Evolutionary conservation across 2,797 vertebrate species (phyloP).

Genomic region (Urosaurus nigricauda): DNA sequence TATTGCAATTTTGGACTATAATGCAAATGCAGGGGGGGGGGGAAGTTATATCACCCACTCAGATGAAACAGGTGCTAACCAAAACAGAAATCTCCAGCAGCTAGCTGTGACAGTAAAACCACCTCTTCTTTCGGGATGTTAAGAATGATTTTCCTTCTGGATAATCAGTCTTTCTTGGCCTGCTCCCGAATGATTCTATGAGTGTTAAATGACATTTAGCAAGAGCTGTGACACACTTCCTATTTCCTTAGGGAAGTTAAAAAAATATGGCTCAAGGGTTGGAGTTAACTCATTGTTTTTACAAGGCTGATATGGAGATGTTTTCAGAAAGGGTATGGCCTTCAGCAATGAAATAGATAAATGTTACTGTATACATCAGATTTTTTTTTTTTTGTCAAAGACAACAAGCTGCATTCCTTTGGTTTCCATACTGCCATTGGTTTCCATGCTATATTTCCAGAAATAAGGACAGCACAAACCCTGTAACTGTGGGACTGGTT

Average conservation of each 20-base stretch:
- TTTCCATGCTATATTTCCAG: background rate
- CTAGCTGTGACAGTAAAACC: background rate
- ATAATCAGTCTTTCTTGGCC: slow-evolving; percentile 6
- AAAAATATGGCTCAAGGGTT: background rate
- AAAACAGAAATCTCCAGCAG: slow-evolving; percentile 1
- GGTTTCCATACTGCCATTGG: background rate
- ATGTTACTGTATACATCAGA: background rate
- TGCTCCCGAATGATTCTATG: background rate
- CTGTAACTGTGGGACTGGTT: no score
- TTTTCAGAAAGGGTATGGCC: background rate
- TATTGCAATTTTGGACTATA: background rate
- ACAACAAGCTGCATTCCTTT: background rate
- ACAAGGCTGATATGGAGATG: background rate
- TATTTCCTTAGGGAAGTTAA: slow-evolving; percentile 4
- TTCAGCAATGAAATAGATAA: background rate
- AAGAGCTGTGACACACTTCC: background rate
- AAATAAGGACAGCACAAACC: background rate
- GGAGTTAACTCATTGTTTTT: background rate
- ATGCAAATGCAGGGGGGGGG: background rate
- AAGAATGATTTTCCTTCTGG: background rate
- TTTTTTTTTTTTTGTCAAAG: background rate
- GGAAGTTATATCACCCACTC: background rate
- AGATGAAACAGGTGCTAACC: background rate
- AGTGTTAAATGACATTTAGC: background rate
- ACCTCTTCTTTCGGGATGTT: slow-evolving; percentile 10